Percentiles rank a stretch among this genome's conserved stretches.
These are phyloP conservation scores for Melanchra persicariae DNA, from an alignment of 2,888 invertebrate genomes.

Conservation along the genomic window DNA sequence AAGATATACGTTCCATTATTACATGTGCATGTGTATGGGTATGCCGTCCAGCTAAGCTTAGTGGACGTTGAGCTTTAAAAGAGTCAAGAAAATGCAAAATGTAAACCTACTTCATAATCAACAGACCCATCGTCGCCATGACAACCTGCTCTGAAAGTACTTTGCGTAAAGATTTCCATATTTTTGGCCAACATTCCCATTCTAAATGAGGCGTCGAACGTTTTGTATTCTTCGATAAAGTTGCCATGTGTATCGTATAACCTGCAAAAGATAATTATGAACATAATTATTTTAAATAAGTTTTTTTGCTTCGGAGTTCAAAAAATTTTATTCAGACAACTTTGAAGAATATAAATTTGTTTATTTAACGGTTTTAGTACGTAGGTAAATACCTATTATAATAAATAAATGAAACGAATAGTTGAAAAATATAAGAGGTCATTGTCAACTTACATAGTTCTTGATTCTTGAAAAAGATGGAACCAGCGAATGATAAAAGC, in stretches of 20 bases:
- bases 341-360: too few relatives aligned
- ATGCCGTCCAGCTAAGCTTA: too few relatives aligned
- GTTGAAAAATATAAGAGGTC: neutral
- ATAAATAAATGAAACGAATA: neutral
- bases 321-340: too few relatives aligned
- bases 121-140: slow-evolving; percentile 68
- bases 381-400: too few relatives aligned
- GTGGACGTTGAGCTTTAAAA: too few relatives aligned
- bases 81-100: neutral
- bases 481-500: slow-evolving; percentile 22
- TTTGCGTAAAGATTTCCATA: slow-evolving; percentile 69
- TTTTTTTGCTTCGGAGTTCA: too few relatives aligned
- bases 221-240: slow-evolving; percentile 67
- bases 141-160: slow-evolving; percentile 68
- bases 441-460: slow-evolving; percentile 24
- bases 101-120: slow-evolving; percentile 68
- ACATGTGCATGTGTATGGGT: too few relatives aligned
- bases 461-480: slow-evolving; percentile 27
- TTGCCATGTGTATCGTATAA: slow-evolving; percentile 70
- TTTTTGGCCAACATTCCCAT: slow-evolving; percentile 69
- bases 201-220: slow-evolving; percentile 70
- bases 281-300: slow-evolving; percentile 73
- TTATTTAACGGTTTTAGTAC: too few relatives aligned
- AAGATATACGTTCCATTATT: too few relatives aligned
- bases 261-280: slow-evolving; percentile 51